Conservation (phyloP, 2,888 invertebrate genomes). For the Phaonia tiefii region DNA sequence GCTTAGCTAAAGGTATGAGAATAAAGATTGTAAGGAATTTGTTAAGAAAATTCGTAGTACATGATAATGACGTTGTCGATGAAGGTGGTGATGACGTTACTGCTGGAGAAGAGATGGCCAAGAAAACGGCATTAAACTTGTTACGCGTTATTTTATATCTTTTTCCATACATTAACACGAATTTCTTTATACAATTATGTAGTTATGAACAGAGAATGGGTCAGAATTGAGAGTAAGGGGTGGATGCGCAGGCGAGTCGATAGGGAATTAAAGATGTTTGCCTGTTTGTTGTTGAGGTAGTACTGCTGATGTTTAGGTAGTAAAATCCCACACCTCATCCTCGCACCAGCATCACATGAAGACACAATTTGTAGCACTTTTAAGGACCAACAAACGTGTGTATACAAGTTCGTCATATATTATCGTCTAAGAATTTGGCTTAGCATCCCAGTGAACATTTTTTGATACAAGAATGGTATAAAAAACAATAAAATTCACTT, state of each 20-base stretch:
- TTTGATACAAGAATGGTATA: too few relatives aligned
- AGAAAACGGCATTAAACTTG: conserved; percentile 54
- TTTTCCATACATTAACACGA: background rate
- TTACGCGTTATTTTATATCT: conserved; percentile 44
- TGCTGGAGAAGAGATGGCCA: conserved; percentile 5
- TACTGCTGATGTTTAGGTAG: background rate
- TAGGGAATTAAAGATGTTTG: too few relatives aligned
- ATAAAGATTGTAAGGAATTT: conserved; percentile 43
- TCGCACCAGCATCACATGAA: background rate
- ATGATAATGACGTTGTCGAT: conserved; percentile 4
- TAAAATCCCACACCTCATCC: background rate
- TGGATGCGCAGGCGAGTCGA: too few relatives aligned
- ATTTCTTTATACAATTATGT: background rate
- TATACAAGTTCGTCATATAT: too few relatives aligned
- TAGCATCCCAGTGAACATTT: too few relatives aligned
- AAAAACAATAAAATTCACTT: too few relatives aligned
- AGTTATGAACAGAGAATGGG: background rate
- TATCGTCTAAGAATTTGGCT: too few relatives aligned
- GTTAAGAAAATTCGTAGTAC: conserved; percentile 30
- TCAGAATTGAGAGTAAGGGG: too few relatives aligned
- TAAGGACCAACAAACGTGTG: background rate
- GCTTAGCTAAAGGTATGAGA: conserved; percentile 22
- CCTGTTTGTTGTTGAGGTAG: conserved; percentile 8
- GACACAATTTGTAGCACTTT: conserved; percentile 5
- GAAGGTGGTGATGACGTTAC: background rate